Base-by-base conservation (phyloP, 2,113 vertebrate species). In the Sebastes schlegelii region DNA sequence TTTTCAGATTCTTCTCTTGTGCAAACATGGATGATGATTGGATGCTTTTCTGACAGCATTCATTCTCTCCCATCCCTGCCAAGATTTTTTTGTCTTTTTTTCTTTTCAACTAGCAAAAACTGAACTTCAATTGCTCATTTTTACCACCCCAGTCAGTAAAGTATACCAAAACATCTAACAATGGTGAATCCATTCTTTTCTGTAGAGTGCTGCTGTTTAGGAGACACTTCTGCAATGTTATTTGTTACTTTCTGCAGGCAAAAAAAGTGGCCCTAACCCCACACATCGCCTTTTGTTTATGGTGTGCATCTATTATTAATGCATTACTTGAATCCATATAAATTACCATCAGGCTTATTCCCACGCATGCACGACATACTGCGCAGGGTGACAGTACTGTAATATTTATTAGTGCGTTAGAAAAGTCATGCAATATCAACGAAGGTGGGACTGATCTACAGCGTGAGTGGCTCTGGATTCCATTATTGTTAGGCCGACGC, bases 401-500 rank as follows among this genome's bases (percentile, higher is more conserved):
- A 61, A 63, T 80, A 82, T 89, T 83, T 85, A 85, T 82, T 43
- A 62, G 46, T n/a, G 16, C 43, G 42, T 69, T 62, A 42, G 19
- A 73, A 13, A 79, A 51, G 62, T 74, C 74, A 68, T 64, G 61
- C 65, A 40, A 42, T 70, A 73, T 74, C 77, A 55, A 46, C 21
- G 12, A 45, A 58, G 5, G 13, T 55, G 66, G 17, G 65, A 42
- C 63, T 83, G 86, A 90, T 80, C 64, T 73, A 80, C 49, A 79
- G 66, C 40, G 21, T 58, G 51, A 83, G 77, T 51, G 23, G 43
- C 78, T 88, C 21, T 19, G 58, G 17, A 69, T 82, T 48, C 70
- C 81, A 82, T 88, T 82, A 82, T 73, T 85, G 77, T 86, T 74
- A 70, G 64, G 48, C 70, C 49, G 51, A 45, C 74, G 65, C 72